Evolutionary conservation across 1,140 invertebrate genomes (phyloP).

Genomic region (Cyrtorhinus lividipennis): DNA sequence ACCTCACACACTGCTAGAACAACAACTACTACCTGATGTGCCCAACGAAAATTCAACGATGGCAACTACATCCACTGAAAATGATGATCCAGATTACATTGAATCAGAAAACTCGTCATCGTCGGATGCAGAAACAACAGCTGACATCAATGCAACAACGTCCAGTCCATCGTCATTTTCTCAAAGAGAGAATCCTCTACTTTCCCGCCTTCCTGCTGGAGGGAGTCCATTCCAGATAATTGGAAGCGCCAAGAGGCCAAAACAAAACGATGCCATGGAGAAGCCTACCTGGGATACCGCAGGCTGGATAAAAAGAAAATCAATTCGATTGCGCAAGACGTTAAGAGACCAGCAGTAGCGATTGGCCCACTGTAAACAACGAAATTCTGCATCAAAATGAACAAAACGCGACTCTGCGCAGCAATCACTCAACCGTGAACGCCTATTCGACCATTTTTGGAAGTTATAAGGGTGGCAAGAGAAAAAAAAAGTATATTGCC

Average conservation of each 20-base stretch:
- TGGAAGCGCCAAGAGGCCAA: constrained; percentile 2
- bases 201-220: too few relatives aligned
- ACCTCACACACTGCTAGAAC: too few relatives aligned
- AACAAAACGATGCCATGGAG: background rate
- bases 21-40: too few relatives aligned
- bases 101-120: too few relatives aligned
- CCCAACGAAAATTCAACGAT: too few relatives aligned
- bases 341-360: background rate
- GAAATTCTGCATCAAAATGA: background rate
- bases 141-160: too few relatives aligned
- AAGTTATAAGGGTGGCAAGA: background rate
- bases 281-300: background rate
- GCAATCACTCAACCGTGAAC: background rate
- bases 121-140: too few relatives aligned
- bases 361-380: background rate
- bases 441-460: background rate
- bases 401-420: background rate
- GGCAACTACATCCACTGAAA: too few relatives aligned
- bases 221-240: too few relatives aligned
- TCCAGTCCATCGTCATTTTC: too few relatives aligned
- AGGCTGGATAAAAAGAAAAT: constrained; percentile 3
- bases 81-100: too few relatives aligned
- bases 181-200: too few relatives aligned
- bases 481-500: constrained; percentile 3
- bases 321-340: background rate